These are phyloP conservation scores for Calliphora vicina DNA, from an alignment of 1,140 invertebrate genomes.

Conservation along the genomic window DNA sequence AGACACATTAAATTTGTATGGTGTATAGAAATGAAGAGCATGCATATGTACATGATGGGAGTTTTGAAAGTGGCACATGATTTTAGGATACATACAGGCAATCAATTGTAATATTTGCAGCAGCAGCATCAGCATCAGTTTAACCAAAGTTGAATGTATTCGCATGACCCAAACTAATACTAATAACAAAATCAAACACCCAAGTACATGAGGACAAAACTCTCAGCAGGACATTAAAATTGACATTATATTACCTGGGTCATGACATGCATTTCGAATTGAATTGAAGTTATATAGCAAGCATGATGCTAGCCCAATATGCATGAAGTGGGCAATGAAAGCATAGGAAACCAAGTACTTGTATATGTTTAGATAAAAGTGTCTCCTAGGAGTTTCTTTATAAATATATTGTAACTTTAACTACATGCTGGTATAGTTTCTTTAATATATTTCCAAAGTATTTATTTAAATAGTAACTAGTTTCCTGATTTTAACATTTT, in stretches of 20 bases:
- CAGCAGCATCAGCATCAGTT: background rate
- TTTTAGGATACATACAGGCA: background rate
- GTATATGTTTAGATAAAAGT: background rate
- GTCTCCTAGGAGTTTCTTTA: background rate
- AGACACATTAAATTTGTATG: background rate
- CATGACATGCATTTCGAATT: background rate
- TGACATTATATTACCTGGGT: constrained; percentile 9
- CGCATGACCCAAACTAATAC: background rate
- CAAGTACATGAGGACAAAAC: background rate
- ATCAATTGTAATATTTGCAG: background rate
- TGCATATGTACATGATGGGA: background rate
- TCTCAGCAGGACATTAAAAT: constrained; percentile 5
- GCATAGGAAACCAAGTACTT: background rate
- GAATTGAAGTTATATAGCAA: background rate
- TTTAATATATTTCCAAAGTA: background rate
- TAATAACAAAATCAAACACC: background rate
- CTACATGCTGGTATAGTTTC: background rate
- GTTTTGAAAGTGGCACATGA: background rate
- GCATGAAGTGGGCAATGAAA: too few relatives aligned
- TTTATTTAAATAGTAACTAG: background rate
- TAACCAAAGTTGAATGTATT: background rate
- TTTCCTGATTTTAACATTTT: background rate
- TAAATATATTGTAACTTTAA: too few relatives aligned
- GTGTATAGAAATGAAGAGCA: background rate
- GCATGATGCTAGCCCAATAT: too few relatives aligned